Evolutionary conservation across 2,113 vertebrate species (phyloP).

Genomic region (Tympanuchus pallidicinctus): DNA sequence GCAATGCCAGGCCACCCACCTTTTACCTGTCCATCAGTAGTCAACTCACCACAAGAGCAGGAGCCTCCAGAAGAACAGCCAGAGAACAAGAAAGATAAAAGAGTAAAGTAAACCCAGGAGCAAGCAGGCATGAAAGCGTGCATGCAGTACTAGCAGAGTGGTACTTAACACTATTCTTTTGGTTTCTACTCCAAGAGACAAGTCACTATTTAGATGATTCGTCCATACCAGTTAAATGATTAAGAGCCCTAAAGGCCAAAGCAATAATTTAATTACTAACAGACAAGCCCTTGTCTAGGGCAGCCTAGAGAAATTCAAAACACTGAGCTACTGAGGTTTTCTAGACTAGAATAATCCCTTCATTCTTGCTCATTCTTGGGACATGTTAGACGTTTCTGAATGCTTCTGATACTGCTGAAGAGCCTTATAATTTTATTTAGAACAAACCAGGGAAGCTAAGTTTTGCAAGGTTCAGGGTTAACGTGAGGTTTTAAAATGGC

Average conservation of each 20-base stretch:
- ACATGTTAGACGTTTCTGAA: background rate
- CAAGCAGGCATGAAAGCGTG: background rate
- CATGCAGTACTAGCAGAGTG: background rate
- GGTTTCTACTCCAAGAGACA: background rate
- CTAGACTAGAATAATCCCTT: background rate
- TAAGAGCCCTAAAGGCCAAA: background rate
- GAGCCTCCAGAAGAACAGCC: background rate
- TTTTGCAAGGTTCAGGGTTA: background rate
- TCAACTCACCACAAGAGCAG: background rate
- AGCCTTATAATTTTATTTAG: background rate
- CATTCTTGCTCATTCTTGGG: background rate
- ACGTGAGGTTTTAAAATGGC: background rate
- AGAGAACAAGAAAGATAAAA: background rate
- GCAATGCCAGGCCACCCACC: rapidly evolving
- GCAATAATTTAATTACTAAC: constrained; percentile 27
- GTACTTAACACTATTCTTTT: background rate
- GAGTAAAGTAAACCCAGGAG: background rate
- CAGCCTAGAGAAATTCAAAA: background rate
- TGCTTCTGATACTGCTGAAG: background rate
- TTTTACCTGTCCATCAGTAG: background rate
- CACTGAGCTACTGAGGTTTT: background rate
- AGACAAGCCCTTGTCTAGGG: background rate
- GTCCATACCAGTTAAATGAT: background rate
- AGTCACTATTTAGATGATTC: background rate
- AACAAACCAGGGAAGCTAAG: background rate